Percentiles rank a stretch among this genome's conserved stretches.
Evolutionary conservation across 2,797 vertebrate species (phyloP).

Genomic region (Lagodon rhomboides): DNA sequence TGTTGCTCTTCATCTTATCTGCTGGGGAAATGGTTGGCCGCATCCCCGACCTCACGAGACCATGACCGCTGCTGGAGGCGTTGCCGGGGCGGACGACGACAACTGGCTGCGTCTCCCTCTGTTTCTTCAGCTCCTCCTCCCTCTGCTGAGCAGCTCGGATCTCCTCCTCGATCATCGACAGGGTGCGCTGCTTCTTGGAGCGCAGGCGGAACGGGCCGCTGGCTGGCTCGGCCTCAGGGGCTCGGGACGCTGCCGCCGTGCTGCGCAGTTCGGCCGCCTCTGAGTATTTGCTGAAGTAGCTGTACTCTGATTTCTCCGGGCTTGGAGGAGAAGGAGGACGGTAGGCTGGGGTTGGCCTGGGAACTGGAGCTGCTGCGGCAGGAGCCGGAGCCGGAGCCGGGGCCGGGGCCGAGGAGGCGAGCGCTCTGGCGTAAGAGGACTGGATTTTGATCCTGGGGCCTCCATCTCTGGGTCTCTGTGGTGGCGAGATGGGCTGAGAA

Average conservation of each 20-base stretch:
- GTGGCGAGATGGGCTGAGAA: constrained; percentile 73
- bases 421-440: constrained; percentile 78
- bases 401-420: constrained; percentile 74
- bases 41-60: constrained; percentile 43
- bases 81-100: constrained; percentile 18
- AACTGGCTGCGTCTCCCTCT: constrained; percentile 85
- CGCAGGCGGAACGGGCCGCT: constrained; percentile 95
- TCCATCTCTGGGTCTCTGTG: constrained; percentile 79
- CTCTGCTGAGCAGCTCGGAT: constrained; percentile 97
- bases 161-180: constrained; percentile 99
- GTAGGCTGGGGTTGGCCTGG: constrained; percentile 72
- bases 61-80: constrained; percentile 22
- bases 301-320: constrained; percentile 88
- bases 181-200: constrained; percentile 95
- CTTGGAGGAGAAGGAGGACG: constrained; percentile 77
- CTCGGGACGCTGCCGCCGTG: constrained; percentile 89
- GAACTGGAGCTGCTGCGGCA: constrained; percentile 46
- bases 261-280: constrained; percentile 96
- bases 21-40: constrained; percentile 59
- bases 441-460: constrained; percentile 88
- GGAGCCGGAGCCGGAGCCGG: constrained; percentile 57
- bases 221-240: constrained; percentile 89
- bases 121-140: constrained; percentile 95
- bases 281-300: constrained; percentile 98
- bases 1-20: constrained; percentile 86